Conservation (phyloP, 2,797 vertebrate genomes). For the Lates japonicus region DNA sequence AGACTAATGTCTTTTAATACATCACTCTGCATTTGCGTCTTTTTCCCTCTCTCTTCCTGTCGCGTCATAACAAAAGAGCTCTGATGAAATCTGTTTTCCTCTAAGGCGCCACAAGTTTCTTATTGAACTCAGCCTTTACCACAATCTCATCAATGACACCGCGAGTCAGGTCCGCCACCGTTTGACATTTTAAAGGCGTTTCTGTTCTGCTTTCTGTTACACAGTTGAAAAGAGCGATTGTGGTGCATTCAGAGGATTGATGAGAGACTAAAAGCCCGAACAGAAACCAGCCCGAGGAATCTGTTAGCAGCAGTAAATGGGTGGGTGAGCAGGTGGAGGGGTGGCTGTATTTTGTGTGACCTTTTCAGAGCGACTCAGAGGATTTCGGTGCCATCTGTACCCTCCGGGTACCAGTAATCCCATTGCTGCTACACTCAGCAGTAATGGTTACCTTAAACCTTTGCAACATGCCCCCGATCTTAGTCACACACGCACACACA, state of each 20-base stretch:
- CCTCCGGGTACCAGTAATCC: slow-evolving; percentile 81
- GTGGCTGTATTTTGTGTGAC: slow-evolving; percentile 75
- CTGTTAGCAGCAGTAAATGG: slow-evolving; percentile 55
- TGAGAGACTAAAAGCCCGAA: slow-evolving; percentile 51
- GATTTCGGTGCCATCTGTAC: slow-evolving; percentile 83
- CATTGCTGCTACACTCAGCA: slow-evolving; percentile 74
- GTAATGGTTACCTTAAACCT: slow-evolving; percentile 75
- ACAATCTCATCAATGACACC: slow-evolving; percentile 52
- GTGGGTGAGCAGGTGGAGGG: slow-evolving; percentile 42
- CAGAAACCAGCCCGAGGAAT: slow-evolving; percentile 47
- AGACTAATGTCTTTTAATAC: slow-evolving; percentile 41
- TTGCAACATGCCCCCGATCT: slow-evolving; percentile 63
- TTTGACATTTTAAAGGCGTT: slow-evolving; percentile 67
- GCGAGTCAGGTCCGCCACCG: slow-evolving; percentile 33
- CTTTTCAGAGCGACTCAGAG: slow-evolving; percentile 75
- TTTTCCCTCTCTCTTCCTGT: slow-evolving; percentile 33
- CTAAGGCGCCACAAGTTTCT: slow-evolving; percentile 31
- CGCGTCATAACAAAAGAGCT: slow-evolving; percentile 67
- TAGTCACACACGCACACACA: slow-evolving; percentile 25
- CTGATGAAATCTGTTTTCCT: slow-evolving; percentile 58
- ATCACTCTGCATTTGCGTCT: slow-evolving; percentile 38
- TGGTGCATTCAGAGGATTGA: slow-evolving; percentile 62
- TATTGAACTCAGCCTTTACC: slow-evolving; percentile 50
- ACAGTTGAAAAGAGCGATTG: slow-evolving; percentile 57
- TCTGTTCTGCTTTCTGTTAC: slow-evolving; percentile 48